Percentiles rank a stretch among this genome's conserved stretches.
phyloP scores from a whole-genome alignment of 2,797 vertebrate species.

The Dendrocincla fuliginosa region DNA sequence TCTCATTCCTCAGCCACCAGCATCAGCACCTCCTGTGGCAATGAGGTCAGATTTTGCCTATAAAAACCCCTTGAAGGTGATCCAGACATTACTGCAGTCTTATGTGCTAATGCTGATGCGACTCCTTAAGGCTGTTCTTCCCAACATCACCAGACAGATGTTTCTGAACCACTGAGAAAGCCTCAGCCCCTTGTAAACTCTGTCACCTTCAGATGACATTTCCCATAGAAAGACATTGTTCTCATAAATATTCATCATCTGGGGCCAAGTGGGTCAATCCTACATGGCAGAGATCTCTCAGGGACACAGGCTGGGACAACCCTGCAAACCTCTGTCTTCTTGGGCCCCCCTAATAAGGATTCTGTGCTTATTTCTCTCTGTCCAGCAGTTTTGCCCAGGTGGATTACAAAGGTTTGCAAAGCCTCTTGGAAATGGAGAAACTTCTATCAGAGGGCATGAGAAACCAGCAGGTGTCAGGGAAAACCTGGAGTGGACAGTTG shows the following conservation, averaged over 20 bases:
- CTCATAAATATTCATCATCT: neutral
- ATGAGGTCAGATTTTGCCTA: neutral
- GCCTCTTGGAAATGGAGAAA: neutral
- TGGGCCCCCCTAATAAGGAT: neutral
- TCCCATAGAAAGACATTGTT: neutral
- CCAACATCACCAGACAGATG: neutral
- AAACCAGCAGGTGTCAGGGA: neutral
- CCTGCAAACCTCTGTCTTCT: neutral
- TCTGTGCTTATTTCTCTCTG: neutral
- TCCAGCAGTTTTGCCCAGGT: neutral
- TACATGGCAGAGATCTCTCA: neutral
- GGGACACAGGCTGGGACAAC: neutral
- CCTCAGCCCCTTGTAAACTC: neutral
- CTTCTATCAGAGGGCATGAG: neutral
- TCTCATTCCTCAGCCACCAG: neutral
- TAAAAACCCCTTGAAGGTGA: neutral
- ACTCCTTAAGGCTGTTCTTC: neutral
- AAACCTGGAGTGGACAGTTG: neutral
- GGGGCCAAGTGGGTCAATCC: neutral
- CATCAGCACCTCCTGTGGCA: neutral
- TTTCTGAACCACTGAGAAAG: neutral
- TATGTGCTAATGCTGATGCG: accelerated
- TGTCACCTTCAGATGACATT: neutral
- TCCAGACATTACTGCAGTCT: neutral
- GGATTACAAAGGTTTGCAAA: neutral